Conservation (phyloP, 2,888 invertebrate species). For the Campoletis raptor region DNA sequence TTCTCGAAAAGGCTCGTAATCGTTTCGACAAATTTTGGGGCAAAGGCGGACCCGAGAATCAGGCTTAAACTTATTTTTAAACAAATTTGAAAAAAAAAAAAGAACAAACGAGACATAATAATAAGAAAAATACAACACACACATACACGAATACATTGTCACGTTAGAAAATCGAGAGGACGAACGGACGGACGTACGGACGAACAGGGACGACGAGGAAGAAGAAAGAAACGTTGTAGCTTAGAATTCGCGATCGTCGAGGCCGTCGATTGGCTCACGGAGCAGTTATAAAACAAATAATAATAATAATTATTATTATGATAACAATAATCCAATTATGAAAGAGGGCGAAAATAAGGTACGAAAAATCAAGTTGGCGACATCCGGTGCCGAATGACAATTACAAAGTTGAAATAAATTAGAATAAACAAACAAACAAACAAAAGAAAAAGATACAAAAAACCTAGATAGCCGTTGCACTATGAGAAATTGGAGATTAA, state of each 20-base stretch:
- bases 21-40: conserved; percentile 95
- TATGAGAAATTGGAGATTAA: conserved; percentile 62
- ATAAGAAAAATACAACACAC: conserved; percentile 34
- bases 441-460: conserved; percentile 43
- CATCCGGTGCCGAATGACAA: conserved; percentile 2
- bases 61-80: conserved; percentile 71
- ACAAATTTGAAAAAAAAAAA: conserved; percentile 30
- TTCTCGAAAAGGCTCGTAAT: conserved; percentile 92
- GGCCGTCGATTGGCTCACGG: conserved; percentile 63
- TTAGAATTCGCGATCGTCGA: conserved; percentile 56
- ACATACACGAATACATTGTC: conserved; percentile 3
- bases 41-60: conserved; percentile 84
- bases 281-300: conserved; percentile 48
- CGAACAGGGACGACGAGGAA: conserved; percentile 3
- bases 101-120: conserved; percentile 62
- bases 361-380: neutral
- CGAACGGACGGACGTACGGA: conserved; percentile 11
- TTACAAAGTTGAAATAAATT: neutral
- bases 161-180: conserved; percentile 25
- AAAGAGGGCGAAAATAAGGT: conserved; percentile 10
- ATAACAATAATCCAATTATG: conserved; percentile 13
- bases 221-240: conserved; percentile 42
- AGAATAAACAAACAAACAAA: conserved; percentile 39
- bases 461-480: conserved; percentile 67
- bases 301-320: conserved; percentile 12